Evolutionary conservation across 2,888 invertebrate species (phyloP).

Genomic region (Acanthopleura granulata): DNA sequence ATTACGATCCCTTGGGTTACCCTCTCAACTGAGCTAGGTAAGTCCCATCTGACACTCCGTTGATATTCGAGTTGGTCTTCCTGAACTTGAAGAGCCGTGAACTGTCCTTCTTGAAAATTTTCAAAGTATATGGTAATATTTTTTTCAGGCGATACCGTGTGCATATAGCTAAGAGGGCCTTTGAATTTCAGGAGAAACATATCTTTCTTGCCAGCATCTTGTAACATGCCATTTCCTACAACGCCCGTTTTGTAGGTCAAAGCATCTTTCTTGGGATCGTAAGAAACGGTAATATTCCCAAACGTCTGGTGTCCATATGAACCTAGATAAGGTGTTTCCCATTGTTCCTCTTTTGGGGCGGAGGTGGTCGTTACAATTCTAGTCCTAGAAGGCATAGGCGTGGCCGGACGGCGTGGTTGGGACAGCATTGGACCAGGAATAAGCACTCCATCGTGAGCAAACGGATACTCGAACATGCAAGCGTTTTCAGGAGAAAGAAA

Average conservation of each 20-base stretch:
- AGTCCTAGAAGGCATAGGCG: too few relatives aligned
- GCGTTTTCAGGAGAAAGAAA: neutral
- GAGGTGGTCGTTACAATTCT: neutral
- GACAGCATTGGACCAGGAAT: neutral
- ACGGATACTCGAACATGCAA: neutral
- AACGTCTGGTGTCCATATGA: slow-evolving; percentile 18
- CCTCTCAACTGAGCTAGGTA: too few relatives aligned
- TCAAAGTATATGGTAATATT: neutral
- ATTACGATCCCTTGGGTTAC: too few relatives aligned
- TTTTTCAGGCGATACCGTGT: neutral
- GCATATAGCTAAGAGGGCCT: neutral
- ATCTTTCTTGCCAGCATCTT: neutral
- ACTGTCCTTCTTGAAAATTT: neutral
- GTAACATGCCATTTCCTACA: neutral
- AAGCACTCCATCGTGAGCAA: neutral
- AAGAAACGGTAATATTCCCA: slow-evolving; percentile 21
- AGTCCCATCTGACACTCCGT: neutral
- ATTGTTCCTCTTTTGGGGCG: neutral
- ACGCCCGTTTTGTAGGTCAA: neutral
- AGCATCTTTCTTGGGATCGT: neutral
- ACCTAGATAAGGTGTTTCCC: slow-evolving; percentile 9
- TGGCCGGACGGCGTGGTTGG: neutral
- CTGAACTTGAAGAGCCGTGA: neutral
- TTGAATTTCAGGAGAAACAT: neutral
- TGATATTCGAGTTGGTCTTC: neutral